Evolutionary conservation across 1,140 invertebrate genomes (phyloP).

Genomic region (Hyphantria cunea): DNA sequence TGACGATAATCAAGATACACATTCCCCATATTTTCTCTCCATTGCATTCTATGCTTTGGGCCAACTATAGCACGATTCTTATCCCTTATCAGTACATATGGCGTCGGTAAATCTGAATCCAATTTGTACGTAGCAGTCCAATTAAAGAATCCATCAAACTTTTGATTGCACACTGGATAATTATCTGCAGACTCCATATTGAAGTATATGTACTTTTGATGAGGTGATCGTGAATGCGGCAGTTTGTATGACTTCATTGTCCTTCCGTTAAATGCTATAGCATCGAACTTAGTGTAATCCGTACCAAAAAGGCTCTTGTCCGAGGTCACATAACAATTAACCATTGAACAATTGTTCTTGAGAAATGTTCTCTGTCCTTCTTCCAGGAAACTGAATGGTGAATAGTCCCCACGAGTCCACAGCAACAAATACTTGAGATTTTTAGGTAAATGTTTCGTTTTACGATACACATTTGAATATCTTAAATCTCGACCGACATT

Average conservation of each 20-base stretch:
- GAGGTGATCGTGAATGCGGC: conserved; percentile 57
- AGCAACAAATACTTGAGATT: conserved; percentile 57
- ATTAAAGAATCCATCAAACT: conserved; percentile 81
- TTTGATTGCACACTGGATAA: conserved; percentile 55
- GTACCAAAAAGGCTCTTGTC: conserved; percentile 55
- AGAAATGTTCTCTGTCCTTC: conserved; percentile 59
- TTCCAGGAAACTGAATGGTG: conserved; percentile 53
- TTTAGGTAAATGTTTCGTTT: conserved; percentile 44
- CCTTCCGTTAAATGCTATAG: conserved; percentile 73
- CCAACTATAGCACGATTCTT: conserved; percentile 56
- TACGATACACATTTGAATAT: conserved; percentile 57
- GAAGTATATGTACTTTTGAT: conserved; percentile 80
- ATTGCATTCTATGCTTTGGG: conserved; percentile 59
- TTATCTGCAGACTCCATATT: conserved; percentile 79
- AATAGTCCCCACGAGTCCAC: conserved; percentile 52
- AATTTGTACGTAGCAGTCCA: conserved; percentile 84
- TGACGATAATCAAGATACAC: conserved; percentile 40
- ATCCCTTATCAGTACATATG: conserved; percentile 77
- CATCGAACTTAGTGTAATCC: conserved; percentile 68
- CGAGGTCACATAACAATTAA: conserved; percentile 64
- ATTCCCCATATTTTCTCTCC: conserved; percentile 42
- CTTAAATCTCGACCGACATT: conserved; percentile 55
- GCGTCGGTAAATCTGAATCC: conserved; percentile 80
- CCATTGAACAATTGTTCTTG: conserved; percentile 55
- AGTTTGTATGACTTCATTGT: conserved; percentile 45